phyloP scores from a whole-genome alignment of 2,888 invertebrate species.

The Abrostola tripartita region DNA sequence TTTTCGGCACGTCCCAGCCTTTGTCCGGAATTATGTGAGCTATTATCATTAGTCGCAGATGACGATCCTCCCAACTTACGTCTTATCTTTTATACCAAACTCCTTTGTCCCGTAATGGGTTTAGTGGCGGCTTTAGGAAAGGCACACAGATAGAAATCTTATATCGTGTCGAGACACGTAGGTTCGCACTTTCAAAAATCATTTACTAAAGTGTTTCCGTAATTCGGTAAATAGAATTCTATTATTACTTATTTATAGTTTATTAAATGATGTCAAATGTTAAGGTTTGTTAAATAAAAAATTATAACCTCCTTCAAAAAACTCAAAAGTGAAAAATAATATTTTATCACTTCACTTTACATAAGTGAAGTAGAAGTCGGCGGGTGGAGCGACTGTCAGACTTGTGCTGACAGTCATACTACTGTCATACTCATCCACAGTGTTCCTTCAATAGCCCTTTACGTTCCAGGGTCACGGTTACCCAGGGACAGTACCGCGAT shows the following conservation, averaged over 20 bases:
- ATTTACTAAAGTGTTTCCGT: conserved; percentile 42
- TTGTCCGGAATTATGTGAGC: conserved; percentile 67
- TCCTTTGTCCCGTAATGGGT: conserved; percentile 66
- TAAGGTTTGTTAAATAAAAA: too few species aligned
- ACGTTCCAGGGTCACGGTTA: too few species aligned
- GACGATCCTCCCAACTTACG: conserved; percentile 64
- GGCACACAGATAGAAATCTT: conserved; percentile 44
- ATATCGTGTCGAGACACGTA: conserved; percentile 30
- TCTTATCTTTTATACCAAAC: conserved; percentile 68
- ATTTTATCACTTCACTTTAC: too few species aligned
- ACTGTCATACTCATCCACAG: too few species aligned
- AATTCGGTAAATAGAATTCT: conserved; percentile 34
- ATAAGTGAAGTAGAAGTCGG: too few species aligned
- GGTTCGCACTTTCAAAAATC: conserved; percentile 33
- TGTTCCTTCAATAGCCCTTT: too few species aligned
- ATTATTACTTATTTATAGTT: not conserved
- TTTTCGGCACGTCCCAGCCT: conserved; percentile 59
- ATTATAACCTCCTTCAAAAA: too few species aligned
- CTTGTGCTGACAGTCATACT: too few species aligned
- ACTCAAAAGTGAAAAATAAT: too few species aligned
- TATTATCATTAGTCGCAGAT: conserved; percentile 75
- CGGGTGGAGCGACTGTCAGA: too few species aligned
- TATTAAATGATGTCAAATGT: too few species aligned
- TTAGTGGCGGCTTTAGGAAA: conserved; percentile 58
- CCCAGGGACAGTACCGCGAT: too few species aligned